phyloP scores from a whole-genome alignment of 2,888 invertebrate species.

The Diloba caeruleocephala region DNA sequence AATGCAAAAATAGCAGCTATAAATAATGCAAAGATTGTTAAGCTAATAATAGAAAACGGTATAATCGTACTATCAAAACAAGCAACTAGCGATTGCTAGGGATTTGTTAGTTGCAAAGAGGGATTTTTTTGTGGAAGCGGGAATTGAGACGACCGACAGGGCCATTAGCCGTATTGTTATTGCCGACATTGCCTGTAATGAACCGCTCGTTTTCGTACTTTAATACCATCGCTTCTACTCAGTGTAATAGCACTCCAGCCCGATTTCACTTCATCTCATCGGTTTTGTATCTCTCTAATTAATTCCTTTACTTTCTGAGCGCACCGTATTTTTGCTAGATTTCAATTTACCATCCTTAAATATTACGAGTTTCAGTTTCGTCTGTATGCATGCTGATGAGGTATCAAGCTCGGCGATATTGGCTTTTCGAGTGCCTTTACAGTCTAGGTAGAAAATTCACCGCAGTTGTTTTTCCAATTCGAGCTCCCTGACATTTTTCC shows the following conservation, averaged over 20 bases:
- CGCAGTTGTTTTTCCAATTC: conserved; percentile 75
- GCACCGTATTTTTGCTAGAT: conserved; percentile 58
- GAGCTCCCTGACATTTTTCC: conserved; percentile 70
- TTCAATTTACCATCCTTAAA: conserved; percentile 72
- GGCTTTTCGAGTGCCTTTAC: conserved; percentile 71
- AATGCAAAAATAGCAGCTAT: conserved; percentile 47
- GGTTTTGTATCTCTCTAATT: conserved; percentile 77
- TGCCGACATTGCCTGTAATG: conserved; percentile 85
- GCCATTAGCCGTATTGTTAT: conserved; percentile 88
- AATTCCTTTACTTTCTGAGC: conserved; percentile 70
- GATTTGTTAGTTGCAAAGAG: conserved; percentile 69
- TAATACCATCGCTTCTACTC: conserved; percentile 83
- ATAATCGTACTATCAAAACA: conserved; percentile 46
- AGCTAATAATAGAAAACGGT: conserved; percentile 45
- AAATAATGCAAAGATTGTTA: conserved; percentile 53
- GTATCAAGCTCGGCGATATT: conserved; percentile 74
- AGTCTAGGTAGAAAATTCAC: conserved; percentile 71
- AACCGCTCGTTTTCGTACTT: conserved; percentile 86
- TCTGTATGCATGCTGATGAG: conserved; percentile 78
- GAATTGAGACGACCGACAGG: conserved; percentile 78
- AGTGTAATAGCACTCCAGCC: conserved; percentile 74
- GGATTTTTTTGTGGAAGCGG: conserved; percentile 76
- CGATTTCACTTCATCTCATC: conserved; percentile 78
- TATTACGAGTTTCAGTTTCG: conserved; percentile 72
- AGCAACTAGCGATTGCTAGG: conserved; percentile 47